Base-by-base conservation (phyloP, 2,888 invertebrate genomes). In the Buathra laborator region DNA sequence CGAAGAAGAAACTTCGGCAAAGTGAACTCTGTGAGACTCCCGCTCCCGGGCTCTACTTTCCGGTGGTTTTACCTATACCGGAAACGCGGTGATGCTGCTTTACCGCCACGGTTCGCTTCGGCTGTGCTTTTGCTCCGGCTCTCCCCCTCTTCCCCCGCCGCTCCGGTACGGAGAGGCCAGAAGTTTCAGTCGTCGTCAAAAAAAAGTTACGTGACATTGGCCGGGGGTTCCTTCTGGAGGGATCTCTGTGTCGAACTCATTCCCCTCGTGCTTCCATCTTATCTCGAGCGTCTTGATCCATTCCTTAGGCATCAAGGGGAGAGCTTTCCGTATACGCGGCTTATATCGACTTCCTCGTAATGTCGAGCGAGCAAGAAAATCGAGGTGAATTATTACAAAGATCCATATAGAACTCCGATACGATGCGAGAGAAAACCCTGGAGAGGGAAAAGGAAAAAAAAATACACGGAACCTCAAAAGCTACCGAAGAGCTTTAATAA, bases 21-120 rank as follows among this genome's bases (percentile, higher is more conserved):
- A 86, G 87, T 87, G 86, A 87, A 87, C 85, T 87, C 81, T 48
- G 79, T 82, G 81, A 72, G 87, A 85, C 83, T 86, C 74, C 79
- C 66, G 75, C 79, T 81, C 79, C 82, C 78, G 37, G 37, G 84
- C 71, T 87, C 70, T 84, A 85, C 82, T 84, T 86, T 85, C 80
- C 70, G 82, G 82, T 77, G 82, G 86, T 85, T 87, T 84, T 79
- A 84, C 81, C 81, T 86, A 86, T 82, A 86, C 79, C 84, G 85
- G 82, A 85, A 82, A 83, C 76, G 79, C 74, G 76, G 85, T 85
- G 82, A 85, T 85, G 80, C 85, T 70, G 75, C 77, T 83, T 75
- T 80, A 79, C 76, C 85, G 76, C 67, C 44, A 66, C 64, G 37
- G 53, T 83, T 77, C 64, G 70, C 62, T 70, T 68, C 62, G 75